Base-by-base conservation (phyloP, 2,797 vertebrate genomes). In the Setipinna tenuifilis region DNA sequence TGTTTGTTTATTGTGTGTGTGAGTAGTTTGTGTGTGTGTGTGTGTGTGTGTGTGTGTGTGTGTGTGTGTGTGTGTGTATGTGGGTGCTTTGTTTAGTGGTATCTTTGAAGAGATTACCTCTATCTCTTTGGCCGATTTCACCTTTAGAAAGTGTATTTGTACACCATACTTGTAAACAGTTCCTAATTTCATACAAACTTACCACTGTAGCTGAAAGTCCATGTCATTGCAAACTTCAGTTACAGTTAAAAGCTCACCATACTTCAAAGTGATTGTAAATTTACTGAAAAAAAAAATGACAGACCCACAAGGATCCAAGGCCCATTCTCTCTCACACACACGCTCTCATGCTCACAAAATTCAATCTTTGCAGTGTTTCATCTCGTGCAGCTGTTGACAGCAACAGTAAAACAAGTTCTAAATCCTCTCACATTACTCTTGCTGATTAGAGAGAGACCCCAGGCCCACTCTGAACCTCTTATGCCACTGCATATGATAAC, bases 1-100 rank as follows among this genome's bases (percentile, higher is more conserved):
- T 83, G 59, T 88, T 83, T 86, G 75, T 62, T 23, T 82, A 50
- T 83, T 31, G n/a, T 57, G 25, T 31, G 82, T 21, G 12, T 17
- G 54, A 21, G 25, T 61, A 41, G 28, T 58, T 11, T 31, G 17
- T 83, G 28, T 41, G 75, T 44, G 75, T 46, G 75, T 65, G 61
- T 65, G 61, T 80, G 25, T 31, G 75, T 31, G 1, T 50, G 48
- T 50, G 48, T 50, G 48, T 50, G 48, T 50, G 48, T 50, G 48
- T 50, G 62, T 14, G 62, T 14, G 62, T 28, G 23, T 12, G 10
- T 65, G 59, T 23, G 62, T 65, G 62, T 65, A 25, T 12, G 61
- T 62, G 61, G 23, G 7, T 5, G 58, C 23, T n/a, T 10, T 14
- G 12, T 62, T n/a, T 62, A 1, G 6, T 25, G 2, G 17, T 62